These are phyloP conservation scores for Hedya salicella DNA, from an alignment of 2,888 invertebrate species.

Conservation along the genomic window DNA sequence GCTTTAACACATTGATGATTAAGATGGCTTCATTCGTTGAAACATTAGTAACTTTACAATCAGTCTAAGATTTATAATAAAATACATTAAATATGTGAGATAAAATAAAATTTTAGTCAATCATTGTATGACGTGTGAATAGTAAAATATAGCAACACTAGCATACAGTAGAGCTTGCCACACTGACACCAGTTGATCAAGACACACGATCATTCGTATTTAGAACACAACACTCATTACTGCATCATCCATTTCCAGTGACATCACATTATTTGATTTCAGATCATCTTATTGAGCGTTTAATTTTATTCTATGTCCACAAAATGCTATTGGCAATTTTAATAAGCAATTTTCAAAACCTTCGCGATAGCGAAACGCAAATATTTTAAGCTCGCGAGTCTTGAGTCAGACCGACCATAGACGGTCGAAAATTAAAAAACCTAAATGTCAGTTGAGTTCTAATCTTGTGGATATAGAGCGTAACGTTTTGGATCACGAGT, in stretches of 20 bases:
- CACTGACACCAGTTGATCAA: slow-evolving; percentile 66
- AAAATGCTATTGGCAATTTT: slow-evolving; percentile 33
- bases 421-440: slow-evolving; percentile 6
- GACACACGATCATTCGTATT: slow-evolving; percentile 60
- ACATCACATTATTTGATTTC: slow-evolving; percentile 41
- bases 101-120: slow-evolving; percentile 53
- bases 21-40: not conserved
- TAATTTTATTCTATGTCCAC: slow-evolving; percentile 48
- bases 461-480: slow-evolving; percentile 69
- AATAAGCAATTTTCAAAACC: not conserved
- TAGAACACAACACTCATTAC: slow-evolving; percentile 57
- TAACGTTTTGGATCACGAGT: slow-evolving; percentile 67
- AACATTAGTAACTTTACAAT: not conserved
- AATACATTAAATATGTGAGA: slow-evolving; percentile 32
- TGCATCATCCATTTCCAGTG: slow-evolving; percentile 53
- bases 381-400: slow-evolving; percentile 3
- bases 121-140: slow-evolving; percentile 63
- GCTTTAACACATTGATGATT: no score
- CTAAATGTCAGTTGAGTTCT: slow-evolving; percentile 22
- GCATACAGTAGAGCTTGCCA: slow-evolving; percentile 77
- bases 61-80: not conserved
- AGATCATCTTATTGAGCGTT: slow-evolving; percentile 45
- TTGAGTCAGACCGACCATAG: not conserved
- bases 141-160: slow-evolving; percentile 64
- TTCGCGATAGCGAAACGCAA: slow-evolving; percentile 17